Conservation (phyloP, 2,113 vertebrate genomes). For the Xenopus borealis region DNA sequence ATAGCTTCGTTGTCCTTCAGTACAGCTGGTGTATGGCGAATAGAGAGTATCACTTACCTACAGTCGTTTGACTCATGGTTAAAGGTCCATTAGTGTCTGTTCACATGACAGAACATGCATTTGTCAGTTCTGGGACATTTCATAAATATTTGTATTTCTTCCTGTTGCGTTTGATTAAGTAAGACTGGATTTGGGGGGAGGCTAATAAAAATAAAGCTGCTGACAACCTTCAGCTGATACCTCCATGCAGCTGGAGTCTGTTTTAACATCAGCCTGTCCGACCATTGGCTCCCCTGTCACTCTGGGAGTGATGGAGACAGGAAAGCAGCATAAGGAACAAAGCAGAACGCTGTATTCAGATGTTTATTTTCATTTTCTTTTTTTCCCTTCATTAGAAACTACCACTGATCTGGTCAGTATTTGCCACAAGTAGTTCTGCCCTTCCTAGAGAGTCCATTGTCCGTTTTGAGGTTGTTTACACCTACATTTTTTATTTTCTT, state of each 20-base stretch:
- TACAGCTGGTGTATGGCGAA: too few species aligned
- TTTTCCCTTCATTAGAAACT: too few species aligned
- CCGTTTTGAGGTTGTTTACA: too few species aligned
- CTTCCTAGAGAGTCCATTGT: too few species aligned
- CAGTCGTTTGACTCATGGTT: neutral
- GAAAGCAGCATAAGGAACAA: neutral
- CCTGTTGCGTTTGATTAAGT: conserved; percentile 10
- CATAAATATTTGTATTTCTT: conserved; percentile 7
- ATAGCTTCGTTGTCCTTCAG: too few species aligned
- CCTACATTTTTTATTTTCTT: too few species aligned
- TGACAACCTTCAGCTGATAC: conserved; percentile 20
- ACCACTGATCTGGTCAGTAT: too few species aligned
- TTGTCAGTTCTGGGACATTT: conserved; percentile 4
- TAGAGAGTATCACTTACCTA: neutral
- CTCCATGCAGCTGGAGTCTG: conserved; percentile 12
- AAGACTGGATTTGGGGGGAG: neutral
- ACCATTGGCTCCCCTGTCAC: neutral
- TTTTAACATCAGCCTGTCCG: neutral
- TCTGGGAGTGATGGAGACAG: neutral
- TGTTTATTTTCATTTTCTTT: too few species aligned
- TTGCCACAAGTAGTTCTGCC: too few species aligned
- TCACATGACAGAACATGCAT: neutral
- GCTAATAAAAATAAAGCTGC: conserved; percentile 31
- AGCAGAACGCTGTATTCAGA: too few species aligned
- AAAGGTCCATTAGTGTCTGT: neutral